Evolutionary conservation across 2,888 invertebrate genomes (phyloP).

Genomic region (Epinotia nisella): DNA sequence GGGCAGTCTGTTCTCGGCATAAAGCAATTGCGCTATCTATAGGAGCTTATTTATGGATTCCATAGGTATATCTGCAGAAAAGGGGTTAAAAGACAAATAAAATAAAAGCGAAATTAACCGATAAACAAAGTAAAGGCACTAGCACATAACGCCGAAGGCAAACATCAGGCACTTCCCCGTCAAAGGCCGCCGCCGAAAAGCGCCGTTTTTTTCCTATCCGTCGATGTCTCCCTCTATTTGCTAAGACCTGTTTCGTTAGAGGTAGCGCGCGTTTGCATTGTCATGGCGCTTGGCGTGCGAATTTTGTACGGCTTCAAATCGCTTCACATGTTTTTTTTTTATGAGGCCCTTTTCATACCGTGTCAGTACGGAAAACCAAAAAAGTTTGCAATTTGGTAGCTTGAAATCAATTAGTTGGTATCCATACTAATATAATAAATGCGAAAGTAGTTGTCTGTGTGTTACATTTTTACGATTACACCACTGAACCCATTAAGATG

Average conservation of each 20-base stretch:
- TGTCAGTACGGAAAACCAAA: too few species aligned
- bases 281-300: neutral
- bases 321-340: neutral
- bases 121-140: constrained; percentile 28
- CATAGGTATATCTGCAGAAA: neutral
- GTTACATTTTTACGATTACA: too few species aligned
- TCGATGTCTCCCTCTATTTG: constrained; percentile 83
- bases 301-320: neutral
- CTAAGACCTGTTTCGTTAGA: constrained; percentile 84
- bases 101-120: constrained; percentile 12
- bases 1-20: too few species aligned
- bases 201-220: constrained; percentile 73
- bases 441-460: too few species aligned
- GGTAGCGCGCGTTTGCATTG: constrained; percentile 64
- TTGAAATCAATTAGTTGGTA: too few species aligned
- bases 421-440: too few species aligned
- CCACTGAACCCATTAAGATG: too few species aligned
- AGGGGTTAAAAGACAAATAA: neutral
- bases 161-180: constrained; percentile 27
- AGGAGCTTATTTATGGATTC: too few species aligned
- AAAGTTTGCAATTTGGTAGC: too few species aligned
- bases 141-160: constrained; percentile 7
- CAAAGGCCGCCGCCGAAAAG: constrained; percentile 65
- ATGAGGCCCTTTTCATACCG: too few species aligned
- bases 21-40: too few species aligned